Evolutionary conservation across 2,888 invertebrate species (phyloP).

Genomic region (Nowickia ferox): DNA sequence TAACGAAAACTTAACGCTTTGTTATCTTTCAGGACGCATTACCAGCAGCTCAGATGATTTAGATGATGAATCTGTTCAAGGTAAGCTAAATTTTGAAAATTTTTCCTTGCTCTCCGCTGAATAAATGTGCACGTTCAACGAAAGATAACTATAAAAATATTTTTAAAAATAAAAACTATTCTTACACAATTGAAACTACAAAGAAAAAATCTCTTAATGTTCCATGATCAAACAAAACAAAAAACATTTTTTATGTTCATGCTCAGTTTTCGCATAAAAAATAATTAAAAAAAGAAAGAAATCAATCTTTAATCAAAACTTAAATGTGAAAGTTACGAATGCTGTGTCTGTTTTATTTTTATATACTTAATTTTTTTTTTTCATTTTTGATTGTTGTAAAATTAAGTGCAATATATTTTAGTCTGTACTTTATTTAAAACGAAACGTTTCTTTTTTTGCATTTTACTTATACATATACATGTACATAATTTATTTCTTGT

Average conservation of each 20-base stretch:
- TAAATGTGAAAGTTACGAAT: constrained; percentile 24
- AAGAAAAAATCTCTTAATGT: constrained; percentile 45
- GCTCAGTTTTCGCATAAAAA: constrained; percentile 38
- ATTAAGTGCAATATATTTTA: constrained; percentile 51
- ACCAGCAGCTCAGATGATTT: constrained; percentile 94
- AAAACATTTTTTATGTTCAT: constrained; percentile 40
- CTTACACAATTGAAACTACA: constrained; percentile 31
- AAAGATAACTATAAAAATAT: neutral
- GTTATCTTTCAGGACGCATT: constrained; percentile 86
- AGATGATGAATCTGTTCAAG: constrained; percentile 84
- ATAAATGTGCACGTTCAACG: constrained; percentile 73
- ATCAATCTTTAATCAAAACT: constrained; percentile 18
- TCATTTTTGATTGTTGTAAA: constrained; percentile 27
- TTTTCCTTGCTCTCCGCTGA: constrained; percentile 83
- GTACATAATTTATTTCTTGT: constrained; percentile 24
- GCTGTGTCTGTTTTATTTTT: constrained; percentile 48
- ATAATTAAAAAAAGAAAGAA: neutral
- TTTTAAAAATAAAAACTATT: constrained; percentile 15
- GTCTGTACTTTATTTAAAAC: constrained; percentile 38
- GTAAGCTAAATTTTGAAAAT: constrained; percentile 83
- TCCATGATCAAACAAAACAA: constrained; percentile 44
- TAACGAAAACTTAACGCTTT: neutral
- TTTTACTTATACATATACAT: constrained; percentile 40
- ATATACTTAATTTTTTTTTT: constrained; percentile 30
- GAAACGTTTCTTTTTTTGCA: constrained; percentile 30